Conservation (phyloP, 2,888 invertebrate genomes). For the Zygogramma bicolorata region DNA sequence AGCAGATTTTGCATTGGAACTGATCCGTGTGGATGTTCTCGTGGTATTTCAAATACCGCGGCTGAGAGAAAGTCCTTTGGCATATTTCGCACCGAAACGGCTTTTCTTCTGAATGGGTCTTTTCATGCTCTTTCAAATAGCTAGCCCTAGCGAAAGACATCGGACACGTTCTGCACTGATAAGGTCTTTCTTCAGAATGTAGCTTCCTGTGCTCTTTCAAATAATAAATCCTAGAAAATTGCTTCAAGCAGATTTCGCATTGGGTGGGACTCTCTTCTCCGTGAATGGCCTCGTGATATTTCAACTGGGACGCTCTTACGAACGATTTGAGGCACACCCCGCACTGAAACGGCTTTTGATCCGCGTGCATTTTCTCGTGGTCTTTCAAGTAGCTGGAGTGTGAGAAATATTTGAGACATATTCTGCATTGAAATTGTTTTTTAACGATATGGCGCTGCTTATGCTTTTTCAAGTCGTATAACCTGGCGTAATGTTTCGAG, state of each 20-base stretch:
- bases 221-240: background rate
- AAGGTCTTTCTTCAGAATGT: background rate
- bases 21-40: background rate
- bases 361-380: background rate
- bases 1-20: background rate
- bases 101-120: background rate
- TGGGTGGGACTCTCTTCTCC: background rate
- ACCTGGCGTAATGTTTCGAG: background rate
- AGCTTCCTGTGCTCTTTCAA: background rate
- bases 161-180: background rate
- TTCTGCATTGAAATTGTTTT: background rate
- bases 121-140: background rate
- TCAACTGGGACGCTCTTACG: background rate
- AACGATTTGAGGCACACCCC: background rate
- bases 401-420: background rate
- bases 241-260: background rate
- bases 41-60: background rate
- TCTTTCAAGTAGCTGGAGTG: background rate
- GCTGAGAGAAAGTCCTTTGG: background rate
- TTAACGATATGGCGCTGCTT: no score
- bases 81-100: background rate
- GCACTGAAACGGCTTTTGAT: background rate
- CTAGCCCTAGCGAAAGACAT: background rate
- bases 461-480: background rate
- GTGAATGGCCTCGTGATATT: background rate